Evolutionary conservation across 2,888 invertebrate genomes (phyloP).

Genomic region (Orthosia gracilis): DNA sequence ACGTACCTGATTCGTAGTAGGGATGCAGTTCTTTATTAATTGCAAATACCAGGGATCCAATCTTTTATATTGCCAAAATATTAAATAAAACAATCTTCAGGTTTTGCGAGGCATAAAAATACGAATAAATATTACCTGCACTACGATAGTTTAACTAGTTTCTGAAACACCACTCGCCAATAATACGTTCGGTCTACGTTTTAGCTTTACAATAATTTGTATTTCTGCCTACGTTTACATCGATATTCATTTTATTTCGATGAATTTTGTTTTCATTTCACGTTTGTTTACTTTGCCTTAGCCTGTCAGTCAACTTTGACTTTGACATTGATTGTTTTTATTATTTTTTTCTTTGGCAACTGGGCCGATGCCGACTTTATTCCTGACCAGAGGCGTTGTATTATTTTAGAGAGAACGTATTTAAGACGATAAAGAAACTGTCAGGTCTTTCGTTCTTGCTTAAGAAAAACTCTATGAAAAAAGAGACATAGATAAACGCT

Average conservation of each 20-base stretch:
- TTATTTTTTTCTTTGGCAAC: too few species aligned
- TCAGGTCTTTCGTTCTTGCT: too few species aligned
- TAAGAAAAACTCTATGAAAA: too few species aligned
- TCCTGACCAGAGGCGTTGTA: too few species aligned
- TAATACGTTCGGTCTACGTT: slow-evolving; percentile 31
- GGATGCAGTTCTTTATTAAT: neutral
- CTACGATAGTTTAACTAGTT: neutral
- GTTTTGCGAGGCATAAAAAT: neutral
- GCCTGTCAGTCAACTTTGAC: neutral
- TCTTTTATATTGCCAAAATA: neutral
- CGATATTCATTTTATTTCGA: slow-evolving; percentile 23
- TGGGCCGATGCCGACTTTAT: too few species aligned
- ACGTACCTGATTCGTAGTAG: neutral
- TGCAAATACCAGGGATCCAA: neutral
- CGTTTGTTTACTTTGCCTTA: slow-evolving; percentile 16
- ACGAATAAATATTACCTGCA: slow-evolving; percentile 12
- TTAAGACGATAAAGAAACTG: too few species aligned
- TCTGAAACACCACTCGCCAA: neutral
- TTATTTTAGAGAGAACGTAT: too few species aligned
- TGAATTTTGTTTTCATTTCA: neutral
- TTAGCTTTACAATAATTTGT: slow-evolving; percentile 9
- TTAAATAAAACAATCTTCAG: neutral
- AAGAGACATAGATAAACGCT: too few species aligned
- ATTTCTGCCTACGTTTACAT: neutral
- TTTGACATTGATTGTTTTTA: neutral